Evolutionary conservation across 2,888 invertebrate genomes (phyloP).

Genomic region (Timema podura): DNA sequence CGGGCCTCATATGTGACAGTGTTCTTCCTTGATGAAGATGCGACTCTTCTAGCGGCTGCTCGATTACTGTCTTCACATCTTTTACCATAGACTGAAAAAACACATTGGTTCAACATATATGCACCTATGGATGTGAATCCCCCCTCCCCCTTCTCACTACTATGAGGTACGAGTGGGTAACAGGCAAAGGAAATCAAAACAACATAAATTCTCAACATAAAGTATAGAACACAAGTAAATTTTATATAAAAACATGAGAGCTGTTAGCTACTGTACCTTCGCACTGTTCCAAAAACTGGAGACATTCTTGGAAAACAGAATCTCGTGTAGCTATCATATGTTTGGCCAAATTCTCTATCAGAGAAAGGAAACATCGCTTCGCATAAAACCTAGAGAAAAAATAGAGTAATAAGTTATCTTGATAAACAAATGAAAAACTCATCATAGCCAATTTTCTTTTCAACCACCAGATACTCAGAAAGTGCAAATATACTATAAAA

Average conservation of each 20-base stretch:
- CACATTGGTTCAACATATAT: too few relatives aligned
- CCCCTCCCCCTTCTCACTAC: too few relatives aligned
- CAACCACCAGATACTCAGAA: background rate
- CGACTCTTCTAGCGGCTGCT: conserved; percentile 72
- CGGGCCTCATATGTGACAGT: conserved; percentile 90
- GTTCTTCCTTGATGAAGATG: conserved; percentile 67
- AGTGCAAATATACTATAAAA: background rate
- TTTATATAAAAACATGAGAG: background rate
- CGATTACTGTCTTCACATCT: conserved; percentile 76
- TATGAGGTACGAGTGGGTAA: too few relatives aligned
- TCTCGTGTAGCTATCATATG: conserved; percentile 87
- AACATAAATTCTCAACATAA: background rate
- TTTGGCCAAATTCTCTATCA: conserved; percentile 85
- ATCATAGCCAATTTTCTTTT: background rate
- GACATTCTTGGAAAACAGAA: conserved; percentile 79
- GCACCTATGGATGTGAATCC: too few relatives aligned
- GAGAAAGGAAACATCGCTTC: conserved; percentile 91
- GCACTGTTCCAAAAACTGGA: conserved; percentile 85
- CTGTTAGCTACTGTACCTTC: conserved; percentile 53
- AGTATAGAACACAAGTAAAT: background rate
- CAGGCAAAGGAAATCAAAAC: too few relatives aligned
- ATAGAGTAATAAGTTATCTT: background rate
- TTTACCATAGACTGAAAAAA: conserved; percentile 68
- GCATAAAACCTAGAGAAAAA: conserved; percentile 65
- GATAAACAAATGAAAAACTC: background rate